A percentile compares a stretch with the other conserved stretches of the same genome.
These are phyloP conservation scores for Pachycephala philippinensis DNA, from an alignment of 2,113 vertebrate genomes.

Conservation along the genomic window DNA sequence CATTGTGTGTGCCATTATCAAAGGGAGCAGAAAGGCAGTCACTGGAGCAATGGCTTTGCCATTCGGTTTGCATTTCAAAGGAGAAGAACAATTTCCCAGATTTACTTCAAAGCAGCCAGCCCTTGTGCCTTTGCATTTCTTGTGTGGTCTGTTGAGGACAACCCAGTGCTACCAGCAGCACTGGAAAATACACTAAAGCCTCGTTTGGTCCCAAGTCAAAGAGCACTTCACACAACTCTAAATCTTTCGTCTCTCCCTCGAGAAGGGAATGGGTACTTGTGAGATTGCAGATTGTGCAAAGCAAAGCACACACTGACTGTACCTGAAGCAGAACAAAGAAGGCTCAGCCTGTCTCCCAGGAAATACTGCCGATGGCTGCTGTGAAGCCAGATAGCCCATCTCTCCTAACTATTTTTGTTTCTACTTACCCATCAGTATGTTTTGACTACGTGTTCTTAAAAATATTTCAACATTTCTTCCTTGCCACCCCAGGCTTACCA, in stretches of 20 bases:
- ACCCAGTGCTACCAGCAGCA: background rate
- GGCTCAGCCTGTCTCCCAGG: background rate
- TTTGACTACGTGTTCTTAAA: background rate
- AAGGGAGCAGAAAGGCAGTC: background rate
- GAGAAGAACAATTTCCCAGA: background rate
- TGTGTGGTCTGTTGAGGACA: background rate
- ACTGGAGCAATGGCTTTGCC: background rate
- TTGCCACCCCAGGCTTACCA: background rate
- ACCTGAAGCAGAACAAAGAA: background rate
- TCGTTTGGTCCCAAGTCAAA: background rate
- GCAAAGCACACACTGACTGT: background rate
- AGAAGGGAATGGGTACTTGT: background rate
- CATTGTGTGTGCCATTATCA: background rate
- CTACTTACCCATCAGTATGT: background rate
- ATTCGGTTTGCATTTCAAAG: slow-evolving; percentile 4
- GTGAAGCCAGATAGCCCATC: background rate
- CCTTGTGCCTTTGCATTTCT: background rate
- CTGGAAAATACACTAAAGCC: background rate
- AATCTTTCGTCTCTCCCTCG: background rate
- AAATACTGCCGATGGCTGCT: background rate
- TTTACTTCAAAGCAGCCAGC: background rate
- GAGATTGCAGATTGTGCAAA: background rate
- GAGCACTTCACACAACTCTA: background rate
- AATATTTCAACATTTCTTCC: background rate
- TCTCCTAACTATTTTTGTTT: background rate